phyloP scores from a whole-genome alignment of 1,140 invertebrate species.

The Drosophila ogumai region DNA sequence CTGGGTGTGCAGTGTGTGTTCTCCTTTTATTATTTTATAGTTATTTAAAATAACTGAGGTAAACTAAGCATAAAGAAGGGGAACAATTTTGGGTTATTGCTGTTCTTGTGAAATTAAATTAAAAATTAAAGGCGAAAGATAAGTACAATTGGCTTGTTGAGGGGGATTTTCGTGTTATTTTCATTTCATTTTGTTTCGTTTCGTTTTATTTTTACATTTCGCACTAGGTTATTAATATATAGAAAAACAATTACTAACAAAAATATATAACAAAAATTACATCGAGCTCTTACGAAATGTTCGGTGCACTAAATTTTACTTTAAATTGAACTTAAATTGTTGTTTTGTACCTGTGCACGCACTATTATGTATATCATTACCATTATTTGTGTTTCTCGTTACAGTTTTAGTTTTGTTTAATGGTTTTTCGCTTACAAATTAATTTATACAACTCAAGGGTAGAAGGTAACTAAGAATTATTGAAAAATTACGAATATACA shows the following conservation, averaged over 20 bases:
- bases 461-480: slow-evolving; percentile 36
- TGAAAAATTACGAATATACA: slow-evolving; percentile 51
- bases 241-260: slow-evolving; percentile 81
- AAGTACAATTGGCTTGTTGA: slow-evolving; percentile 79
- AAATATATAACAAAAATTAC: slow-evolving; percentile 82
- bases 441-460: slow-evolving; percentile 70
- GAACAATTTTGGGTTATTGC: slow-evolving; percentile 25
- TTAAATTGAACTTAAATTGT: slow-evolving; percentile 60
- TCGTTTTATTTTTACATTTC: slow-evolving; percentile 53
- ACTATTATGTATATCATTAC: slow-evolving; percentile 35
- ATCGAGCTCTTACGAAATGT: slow-evolving; percentile 54
- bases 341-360: slow-evolving; percentile 73
- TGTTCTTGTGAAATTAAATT: slow-evolving; percentile 15
- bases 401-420: slow-evolving; percentile 40
- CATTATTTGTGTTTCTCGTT: slow-evolving; percentile 52
- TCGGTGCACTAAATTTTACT: slow-evolving; percentile 47
- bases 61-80: slow-evolving; percentile 40
- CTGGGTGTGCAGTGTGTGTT: slow-evolving; percentile 32
- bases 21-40: slow-evolving; percentile 65
- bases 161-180: slow-evolving; percentile 48
- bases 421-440: slow-evolving; percentile 54
- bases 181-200: slow-evolving; percentile 27
- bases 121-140: slow-evolving; percentile 29
- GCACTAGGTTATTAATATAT: slow-evolving; percentile 80
- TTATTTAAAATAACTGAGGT: slow-evolving; percentile 79